Percentiles rank a stretch among this genome's conserved stretches.
phyloP scores from a whole-genome alignment of 2,888 invertebrate genomes.

The Spodoptera exigua region DNA sequence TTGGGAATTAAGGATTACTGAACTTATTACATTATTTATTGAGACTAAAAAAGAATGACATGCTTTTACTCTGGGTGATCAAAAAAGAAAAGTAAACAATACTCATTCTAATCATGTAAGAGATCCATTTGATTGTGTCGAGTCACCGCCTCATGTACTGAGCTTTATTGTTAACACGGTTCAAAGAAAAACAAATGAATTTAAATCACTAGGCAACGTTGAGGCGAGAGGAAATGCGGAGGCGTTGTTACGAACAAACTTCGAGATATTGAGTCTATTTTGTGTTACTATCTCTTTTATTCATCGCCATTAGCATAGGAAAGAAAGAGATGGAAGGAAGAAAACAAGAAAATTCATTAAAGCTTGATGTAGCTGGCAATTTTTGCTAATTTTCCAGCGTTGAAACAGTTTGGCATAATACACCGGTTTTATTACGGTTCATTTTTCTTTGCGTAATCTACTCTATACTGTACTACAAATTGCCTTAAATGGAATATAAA shows the following conservation, averaged over 20 bases:
- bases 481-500: slow-evolving; percentile 9
- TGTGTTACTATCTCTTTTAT: slow-evolving; percentile 49
- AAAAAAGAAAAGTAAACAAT: slow-evolving; percentile 75
- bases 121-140: slow-evolving; percentile 70
- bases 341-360: slow-evolving; percentile 55
- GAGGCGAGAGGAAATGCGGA: slow-evolving; percentile 61
- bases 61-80: slow-evolving; percentile 20
- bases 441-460: slow-evolving; percentile 41
- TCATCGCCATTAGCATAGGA: slow-evolving; percentile 29
- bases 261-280: slow-evolving; percentile 50
- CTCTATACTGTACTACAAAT: slow-evolving; percentile 20
- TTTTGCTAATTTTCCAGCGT: slow-evolving; percentile 45
- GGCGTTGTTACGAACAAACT: slow-evolving; percentile 62
- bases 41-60: slow-evolving; percentile 3
- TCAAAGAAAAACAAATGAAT: slow-evolving; percentile 70
- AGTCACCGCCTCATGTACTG: slow-evolving; percentile 74
- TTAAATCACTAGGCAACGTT: slow-evolving; percentile 63
- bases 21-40: slow-evolving; percentile 1
- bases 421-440: slow-evolving; percentile 35
- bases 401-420: slow-evolving; percentile 38
- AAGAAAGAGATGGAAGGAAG: slow-evolving; percentile 41
- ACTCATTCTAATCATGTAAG: slow-evolving; percentile 74
- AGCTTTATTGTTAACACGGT: slow-evolving; percentile 71
- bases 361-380: slow-evolving; percentile 51
- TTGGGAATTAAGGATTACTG: too few relatives aligned